These are phyloP conservation scores for Conus canariensis DNA, from an alignment of 2,888 invertebrate species.

Conservation along the genomic window DNA sequence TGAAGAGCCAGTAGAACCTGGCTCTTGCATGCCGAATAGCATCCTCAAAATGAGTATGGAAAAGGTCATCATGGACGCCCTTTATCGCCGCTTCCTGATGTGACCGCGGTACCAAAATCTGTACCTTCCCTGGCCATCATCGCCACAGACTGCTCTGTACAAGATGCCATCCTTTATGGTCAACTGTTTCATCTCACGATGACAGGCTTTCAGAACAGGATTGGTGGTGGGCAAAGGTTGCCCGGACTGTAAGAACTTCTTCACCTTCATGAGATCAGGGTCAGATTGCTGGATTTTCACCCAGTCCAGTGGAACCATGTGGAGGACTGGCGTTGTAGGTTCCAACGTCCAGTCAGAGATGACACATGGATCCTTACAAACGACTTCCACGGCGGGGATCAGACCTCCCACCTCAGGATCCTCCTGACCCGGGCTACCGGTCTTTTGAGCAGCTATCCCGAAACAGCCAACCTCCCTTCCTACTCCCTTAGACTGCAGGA, in stretches of 20 bases:
- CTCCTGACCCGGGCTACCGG: background rate
- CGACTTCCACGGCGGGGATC: background rate
- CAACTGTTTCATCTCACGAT: background rate
- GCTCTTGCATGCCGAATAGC: background rate
- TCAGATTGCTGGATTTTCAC: background rate
- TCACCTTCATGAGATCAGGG: background rate
- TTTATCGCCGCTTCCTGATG: background rate
- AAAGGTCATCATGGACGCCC: background rate
- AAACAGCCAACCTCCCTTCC: background rate
- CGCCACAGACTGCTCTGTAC: background rate
- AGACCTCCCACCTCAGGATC: background rate
- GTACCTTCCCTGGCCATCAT: background rate
- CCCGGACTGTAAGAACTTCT: background rate
- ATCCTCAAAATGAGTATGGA: background rate
- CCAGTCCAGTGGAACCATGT: background rate
- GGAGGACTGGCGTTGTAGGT: background rate
- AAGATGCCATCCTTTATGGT: background rate
- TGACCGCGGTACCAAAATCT: background rate
- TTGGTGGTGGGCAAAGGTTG: background rate
- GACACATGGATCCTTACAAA: background rate
- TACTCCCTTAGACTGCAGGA: background rate
- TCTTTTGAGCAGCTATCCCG: background rate
- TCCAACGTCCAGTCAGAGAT: background rate
- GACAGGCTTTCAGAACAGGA: background rate
- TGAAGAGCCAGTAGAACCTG: background rate